A percentile compares a stretch with the other conserved stretches of the same genome.
phyloP scores from a whole-genome alignment of 2,113 vertebrate species.

The Microcebus lehilahytsara region DNA sequence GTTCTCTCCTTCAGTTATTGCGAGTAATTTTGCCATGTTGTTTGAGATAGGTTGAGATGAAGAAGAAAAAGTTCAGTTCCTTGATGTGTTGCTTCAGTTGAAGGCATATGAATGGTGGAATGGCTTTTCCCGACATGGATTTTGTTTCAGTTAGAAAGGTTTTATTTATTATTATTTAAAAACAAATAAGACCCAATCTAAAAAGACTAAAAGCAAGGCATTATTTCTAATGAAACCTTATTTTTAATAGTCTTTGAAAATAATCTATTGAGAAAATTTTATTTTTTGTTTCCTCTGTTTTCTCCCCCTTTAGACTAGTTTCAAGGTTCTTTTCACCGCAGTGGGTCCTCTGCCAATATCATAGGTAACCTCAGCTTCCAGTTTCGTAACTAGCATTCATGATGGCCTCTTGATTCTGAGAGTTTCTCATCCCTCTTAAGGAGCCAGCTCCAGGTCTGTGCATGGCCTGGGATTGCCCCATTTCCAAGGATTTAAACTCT shows the following conservation, averaged over 20 bases:
- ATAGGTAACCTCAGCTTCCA: neutral
- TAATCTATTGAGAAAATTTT: neutral
- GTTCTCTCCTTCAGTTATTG: neutral
- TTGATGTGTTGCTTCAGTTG: neutral
- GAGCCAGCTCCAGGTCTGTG: neutral
- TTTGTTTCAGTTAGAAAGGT: slow-evolving; percentile 25
- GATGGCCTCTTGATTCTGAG: neutral
- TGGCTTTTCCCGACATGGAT: neutral
- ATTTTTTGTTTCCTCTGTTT: neutral
- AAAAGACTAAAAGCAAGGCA: neutral
- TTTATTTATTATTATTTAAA: neutral
- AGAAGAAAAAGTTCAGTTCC: neutral
- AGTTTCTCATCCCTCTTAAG: neutral
- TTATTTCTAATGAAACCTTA: neutral
- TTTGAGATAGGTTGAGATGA: neutral
- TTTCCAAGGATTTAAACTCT: neutral
- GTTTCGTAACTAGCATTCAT: neutral
- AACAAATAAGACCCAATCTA: neutral
- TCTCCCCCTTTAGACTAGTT: neutral
- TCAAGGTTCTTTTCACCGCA: neutral
- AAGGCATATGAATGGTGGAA: neutral
- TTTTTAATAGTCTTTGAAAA: neutral
- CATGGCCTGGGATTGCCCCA: neutral
- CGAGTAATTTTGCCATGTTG: neutral
- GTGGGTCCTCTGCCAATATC: neutral